These are phyloP conservation scores for Chrysopilus asiliformis DNA, from an alignment of 2,888 invertebrate species.

Conservation along the genomic window DNA sequence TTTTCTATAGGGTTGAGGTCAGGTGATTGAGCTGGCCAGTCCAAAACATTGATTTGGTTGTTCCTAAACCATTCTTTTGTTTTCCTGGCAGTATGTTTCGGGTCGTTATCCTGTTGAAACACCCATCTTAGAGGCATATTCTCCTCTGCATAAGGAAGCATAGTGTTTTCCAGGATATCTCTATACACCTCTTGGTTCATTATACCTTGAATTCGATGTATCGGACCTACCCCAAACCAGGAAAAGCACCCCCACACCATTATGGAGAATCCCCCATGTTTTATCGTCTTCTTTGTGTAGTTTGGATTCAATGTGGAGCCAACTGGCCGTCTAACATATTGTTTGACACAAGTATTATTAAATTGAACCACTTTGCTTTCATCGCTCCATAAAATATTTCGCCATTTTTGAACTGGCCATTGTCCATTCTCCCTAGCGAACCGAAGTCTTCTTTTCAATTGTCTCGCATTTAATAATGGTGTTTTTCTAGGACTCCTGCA, in stretches of 20 bases:
- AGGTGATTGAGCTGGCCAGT: conserved; percentile 10
- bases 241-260: conserved; percentile 5
- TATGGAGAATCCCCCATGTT: neutral
- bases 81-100: conserved; percentile 2
- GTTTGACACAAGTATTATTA: too few species aligned
- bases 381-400: too few species aligned
- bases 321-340: too few species aligned
- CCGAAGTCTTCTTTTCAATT: too few species aligned
- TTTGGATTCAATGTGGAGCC: too few species aligned
- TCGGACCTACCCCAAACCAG: conserved; percentile 5
- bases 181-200: neutral
- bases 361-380: too few species aligned
- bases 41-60: conserved; percentile 1
- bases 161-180: neutral
- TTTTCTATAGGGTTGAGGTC: conserved; percentile 11
- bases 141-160: conserved; percentile 4
- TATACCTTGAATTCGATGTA: conserved; percentile 3
- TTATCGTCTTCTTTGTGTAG: neutral
- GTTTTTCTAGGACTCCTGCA: too few species aligned
- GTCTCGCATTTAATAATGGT: too few species aligned
- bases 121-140: neutral
- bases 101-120: conserved; percentile 1
- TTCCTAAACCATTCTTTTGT: conserved; percentile 3
- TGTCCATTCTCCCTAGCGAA: too few species aligned
- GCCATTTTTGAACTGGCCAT: too few species aligned